Percentiles rank a stretch among this genome's conserved stretches.
Conservation (phyloP, 2,797 vertebrate genomes). For the Intellagama lesueurii region DNA sequence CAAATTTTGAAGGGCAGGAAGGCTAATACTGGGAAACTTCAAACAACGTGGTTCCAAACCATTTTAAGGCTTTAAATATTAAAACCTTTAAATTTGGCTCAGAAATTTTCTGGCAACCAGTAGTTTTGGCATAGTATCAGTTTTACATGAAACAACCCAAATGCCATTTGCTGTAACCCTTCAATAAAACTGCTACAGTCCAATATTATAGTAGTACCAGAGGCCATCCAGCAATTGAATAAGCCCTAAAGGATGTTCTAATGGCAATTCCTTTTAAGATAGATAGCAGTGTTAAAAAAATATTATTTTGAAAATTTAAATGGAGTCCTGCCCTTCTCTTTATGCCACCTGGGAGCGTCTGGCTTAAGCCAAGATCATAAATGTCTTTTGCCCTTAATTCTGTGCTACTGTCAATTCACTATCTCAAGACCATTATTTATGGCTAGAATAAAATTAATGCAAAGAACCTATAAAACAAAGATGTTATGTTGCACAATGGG, state of each 20-base stretch:
- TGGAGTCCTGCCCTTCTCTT: constrained; percentile 41
- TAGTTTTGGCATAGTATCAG: background rate
- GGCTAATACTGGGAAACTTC: background rate
- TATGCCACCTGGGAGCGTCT: constrained; percentile 41
- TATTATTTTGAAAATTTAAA: constrained; percentile 46
- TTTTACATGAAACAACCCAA: constrained; percentile 16
- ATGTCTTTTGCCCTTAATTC: constrained; percentile 56
- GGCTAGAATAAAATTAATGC: constrained; percentile 59
- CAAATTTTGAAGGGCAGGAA: background rate
- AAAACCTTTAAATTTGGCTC: background rate
- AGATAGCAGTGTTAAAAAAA: constrained; percentile 45
- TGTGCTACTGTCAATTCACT: constrained; percentile 27
- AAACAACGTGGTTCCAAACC: background rate
- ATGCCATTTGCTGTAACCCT: constrained; percentile 49
- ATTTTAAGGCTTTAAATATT: background rate
- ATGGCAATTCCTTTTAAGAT: constrained; percentile 49
- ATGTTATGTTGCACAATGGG: constrained; percentile 21
- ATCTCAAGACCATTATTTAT: constrained; percentile 52
- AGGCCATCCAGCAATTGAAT: constrained; percentile 45
- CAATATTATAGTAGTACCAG: constrained; percentile 69
- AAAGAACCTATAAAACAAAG: constrained; percentile 30
- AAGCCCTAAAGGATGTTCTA: constrained; percentile 57
- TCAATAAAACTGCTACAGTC: constrained; percentile 58
- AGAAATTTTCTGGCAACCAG: background rate
- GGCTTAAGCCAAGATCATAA: background rate